Evolutionary conservation across 2,888 invertebrate genomes (phyloP), one percentile per base, ranked within the genome.

Genomic region (Protula sp.): DNA sequence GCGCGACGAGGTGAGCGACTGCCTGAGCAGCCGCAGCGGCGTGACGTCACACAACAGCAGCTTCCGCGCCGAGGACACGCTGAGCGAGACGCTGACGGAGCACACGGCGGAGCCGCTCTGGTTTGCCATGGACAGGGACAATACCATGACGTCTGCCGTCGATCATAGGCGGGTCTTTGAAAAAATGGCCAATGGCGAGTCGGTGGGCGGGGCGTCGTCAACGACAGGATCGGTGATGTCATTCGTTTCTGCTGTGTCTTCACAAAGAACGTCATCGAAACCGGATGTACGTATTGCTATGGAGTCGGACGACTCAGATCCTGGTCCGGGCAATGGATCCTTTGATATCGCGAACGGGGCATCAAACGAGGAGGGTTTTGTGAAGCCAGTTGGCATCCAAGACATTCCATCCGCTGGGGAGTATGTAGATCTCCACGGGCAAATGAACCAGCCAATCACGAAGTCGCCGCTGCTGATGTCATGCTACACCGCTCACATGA

Each of bases 381-480:
- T 38, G 9, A 9, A 9, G 9, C 38, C 38, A 38, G 38, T 14
- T 38, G 38, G 38, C 38, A 9, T 19, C 9, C 38, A 9, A 14
- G 38, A 19, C 38, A 9, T 19, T 14, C 38, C 38, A 14, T 26
- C 14, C 22, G 50, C 50, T 9, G 50, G 19, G 24, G 62, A 67
- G 56, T 60, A 55, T 14, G 92, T 97, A 0, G 94, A 95, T 82
- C 84, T 97, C 22, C 94, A 94, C 74, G 91, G 92, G 87, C 95
- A 97, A 83, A 89, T 93, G 29, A 92, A 92, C 78, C 86, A 87
- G 70, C 91, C 94, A 0, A 95, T 97, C 65, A 88, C 92, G 3
- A 92, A 94, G 74, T 95, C 95, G 0, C 94, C 95, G 0, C 83
- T 97, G 57, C 83, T 97, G 0, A 93, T 97, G 92, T 90, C 93